phyloP scores from a whole-genome alignment of 1,140 invertebrate genomes.

The Papilio helenus region DNA sequence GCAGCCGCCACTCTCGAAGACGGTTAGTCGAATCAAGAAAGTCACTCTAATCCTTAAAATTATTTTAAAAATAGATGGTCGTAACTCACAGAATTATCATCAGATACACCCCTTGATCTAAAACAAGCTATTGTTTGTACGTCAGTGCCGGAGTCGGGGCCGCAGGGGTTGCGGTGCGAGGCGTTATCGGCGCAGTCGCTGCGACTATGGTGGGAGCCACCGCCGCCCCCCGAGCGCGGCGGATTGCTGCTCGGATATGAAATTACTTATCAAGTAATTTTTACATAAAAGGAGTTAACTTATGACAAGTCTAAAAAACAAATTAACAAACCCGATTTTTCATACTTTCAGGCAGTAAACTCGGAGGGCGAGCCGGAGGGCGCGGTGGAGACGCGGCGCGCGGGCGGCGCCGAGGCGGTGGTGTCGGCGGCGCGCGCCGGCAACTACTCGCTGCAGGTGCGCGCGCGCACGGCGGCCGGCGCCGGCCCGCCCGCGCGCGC shows the following conservation, averaged over 20 bases:
- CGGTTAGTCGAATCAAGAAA: slow-evolving; percentile 81
- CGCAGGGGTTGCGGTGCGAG: slow-evolving; percentile 87
- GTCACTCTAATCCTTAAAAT: neutral
- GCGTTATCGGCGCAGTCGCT: slow-evolving; percentile 91
- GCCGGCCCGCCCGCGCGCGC: slow-evolving; percentile 90
- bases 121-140: neutral
- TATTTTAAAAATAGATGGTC: neutral
- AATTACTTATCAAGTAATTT: slow-evolving; percentile 68
- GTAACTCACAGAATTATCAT: too few relatives aligned
- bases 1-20: slow-evolving; percentile 93
- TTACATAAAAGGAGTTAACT: neutral
- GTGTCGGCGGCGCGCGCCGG: slow-evolving; percentile 87
- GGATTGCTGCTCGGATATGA: slow-evolving; percentile 76
- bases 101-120: neutral
- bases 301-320: neutral
- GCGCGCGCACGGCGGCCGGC: slow-evolving; percentile 92
- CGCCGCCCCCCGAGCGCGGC: slow-evolving; percentile 54
- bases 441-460: slow-evolving; percentile 91
- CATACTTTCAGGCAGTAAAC: slow-evolving; percentile 53
- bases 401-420: slow-evolving; percentile 85
- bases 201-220: slow-evolving; percentile 90
- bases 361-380: slow-evolving; percentile 44
- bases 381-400: slow-evolving; percentile 62
- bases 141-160: slow-evolving; percentile 89
- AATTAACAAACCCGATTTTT: neutral